phyloP scores from a whole-genome alignment of 2,797 vertebrate genomes.

The Leuciscus waleckii region DNA sequence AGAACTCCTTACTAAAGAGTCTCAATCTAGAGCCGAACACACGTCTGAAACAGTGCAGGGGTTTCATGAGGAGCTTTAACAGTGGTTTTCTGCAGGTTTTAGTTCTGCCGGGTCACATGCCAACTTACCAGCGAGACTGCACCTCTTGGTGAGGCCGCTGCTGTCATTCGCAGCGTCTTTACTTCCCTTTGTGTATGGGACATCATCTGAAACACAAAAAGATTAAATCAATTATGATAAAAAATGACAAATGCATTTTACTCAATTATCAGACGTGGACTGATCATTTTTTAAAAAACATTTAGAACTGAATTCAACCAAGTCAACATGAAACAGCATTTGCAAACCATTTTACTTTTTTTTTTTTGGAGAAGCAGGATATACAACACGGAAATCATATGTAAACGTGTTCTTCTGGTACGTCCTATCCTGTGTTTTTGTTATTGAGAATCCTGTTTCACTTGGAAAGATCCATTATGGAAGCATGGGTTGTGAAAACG shows the following conservation, averaged over 20 bases:
- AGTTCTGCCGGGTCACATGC: slow-evolving; percentile 28
- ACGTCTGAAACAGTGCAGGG: background rate
- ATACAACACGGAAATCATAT: background rate
- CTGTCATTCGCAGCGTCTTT: slow-evolving; percentile 84
- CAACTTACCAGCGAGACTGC: slow-evolving; percentile 92
- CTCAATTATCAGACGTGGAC: background rate
- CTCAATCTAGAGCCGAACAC: background rate
- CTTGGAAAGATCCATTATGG: background rate
- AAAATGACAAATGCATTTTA: slow-evolving; percentile 51
- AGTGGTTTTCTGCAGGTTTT: background rate
- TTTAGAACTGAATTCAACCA: background rate
- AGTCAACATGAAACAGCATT: background rate
- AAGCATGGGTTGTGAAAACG: background rate
- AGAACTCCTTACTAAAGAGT: background rate
- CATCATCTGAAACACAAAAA: slow-evolving; percentile 85
- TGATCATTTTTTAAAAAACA: background rate
- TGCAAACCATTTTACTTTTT: background rate
- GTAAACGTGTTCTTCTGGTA: background rate
- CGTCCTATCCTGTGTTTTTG: background rate
- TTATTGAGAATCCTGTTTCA: background rate
- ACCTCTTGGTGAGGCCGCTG: slow-evolving; percentile 86
- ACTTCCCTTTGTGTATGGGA: slow-evolving; percentile 91
- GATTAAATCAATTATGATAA: background rate
- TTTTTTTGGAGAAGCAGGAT: background rate
- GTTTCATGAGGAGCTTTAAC: background rate